Evolutionary conservation across 2,797 vertebrate species (phyloP), one percentile per base, ranked within the genome.

Genomic region (Diceros bicornis): DNA sequence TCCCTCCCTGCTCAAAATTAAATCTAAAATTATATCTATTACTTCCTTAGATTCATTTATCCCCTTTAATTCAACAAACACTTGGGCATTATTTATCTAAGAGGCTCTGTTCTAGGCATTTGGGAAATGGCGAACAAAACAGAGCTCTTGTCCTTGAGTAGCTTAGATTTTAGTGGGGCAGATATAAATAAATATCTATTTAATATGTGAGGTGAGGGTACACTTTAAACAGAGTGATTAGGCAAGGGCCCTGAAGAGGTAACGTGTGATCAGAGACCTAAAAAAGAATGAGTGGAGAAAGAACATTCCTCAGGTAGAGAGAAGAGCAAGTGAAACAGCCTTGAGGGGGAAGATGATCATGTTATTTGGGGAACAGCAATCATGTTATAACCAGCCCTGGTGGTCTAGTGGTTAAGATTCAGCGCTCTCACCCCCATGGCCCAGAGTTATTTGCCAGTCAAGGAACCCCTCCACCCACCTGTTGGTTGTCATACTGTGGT

Each of bases 1-100:
- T 86, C n/a, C 23, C 32, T 83, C 32, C n/a, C 57, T 91, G 57
- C 74, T 97, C 37, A 68, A 69, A 93, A 62, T 93, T 84, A 94
- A 82, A 57, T 62, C 29, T 83, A 75, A 61, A 91, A 62, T 91
- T 79, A 17, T 29, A 77, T 8, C 41, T 12, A 74, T 32, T 86
- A 2, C 23, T 52, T 89, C 1, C 47, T 34, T 68, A 41, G 83
- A 44, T 62, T 87, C 20, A 25, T 62, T 81, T 3, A 74, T 77
- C 50, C 25, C 50, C 25, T 91, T 94, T 93, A 71, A 77, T 83
- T 91, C 57, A 90, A 0, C 25, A 89, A 44, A 83, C 72, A 68
- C 44, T 37, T 79, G 37, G 52, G 23, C 41, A 23, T 85, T n/a
- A 4, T 6, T 88, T 94, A 14, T 55, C 6, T 37, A 82, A 55